Evolutionary conservation across 2,113 vertebrate genomes (phyloP).

Genomic region (Bubalus kerabau): DNA sequence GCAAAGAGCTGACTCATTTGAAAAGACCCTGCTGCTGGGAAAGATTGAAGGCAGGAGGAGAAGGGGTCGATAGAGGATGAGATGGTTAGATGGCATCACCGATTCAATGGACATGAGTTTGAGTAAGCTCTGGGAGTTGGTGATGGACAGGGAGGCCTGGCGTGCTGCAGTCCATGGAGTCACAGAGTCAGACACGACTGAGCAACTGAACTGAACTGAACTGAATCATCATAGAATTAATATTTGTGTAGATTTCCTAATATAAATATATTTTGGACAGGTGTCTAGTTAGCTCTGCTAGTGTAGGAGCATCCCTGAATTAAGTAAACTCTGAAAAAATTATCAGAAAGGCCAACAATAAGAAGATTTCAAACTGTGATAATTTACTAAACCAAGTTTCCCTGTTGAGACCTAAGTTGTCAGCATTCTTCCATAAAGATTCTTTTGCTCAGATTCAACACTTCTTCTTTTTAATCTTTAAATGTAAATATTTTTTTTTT

Average conservation of each 20-base stretch:
- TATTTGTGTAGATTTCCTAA: background rate
- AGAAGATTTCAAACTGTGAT: background rate
- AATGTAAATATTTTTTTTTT: background rate
- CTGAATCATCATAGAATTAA: background rate
- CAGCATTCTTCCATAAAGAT: background rate
- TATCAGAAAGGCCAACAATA: background rate
- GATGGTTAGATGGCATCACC: background rate
- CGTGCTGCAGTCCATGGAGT: accelerated
- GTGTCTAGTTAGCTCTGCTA: background rate
- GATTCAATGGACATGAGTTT: background rate
- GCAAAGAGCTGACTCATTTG: background rate
- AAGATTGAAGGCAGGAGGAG: background rate
- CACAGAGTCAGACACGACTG: background rate
- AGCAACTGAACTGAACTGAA: background rate
- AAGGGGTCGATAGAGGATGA: background rate
- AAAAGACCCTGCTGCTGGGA: background rate
- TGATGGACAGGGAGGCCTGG: background rate
- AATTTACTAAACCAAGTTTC: background rate
- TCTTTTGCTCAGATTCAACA: background rate
- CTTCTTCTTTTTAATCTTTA: background rate
- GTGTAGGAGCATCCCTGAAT: background rate
- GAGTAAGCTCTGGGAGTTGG: background rate
- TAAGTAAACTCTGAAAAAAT: background rate
- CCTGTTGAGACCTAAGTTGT: background rate
- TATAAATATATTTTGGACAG: background rate